These are phyloP conservation scores for Phortica okadai DNA, from an alignment of 2,888 invertebrate species.

Conservation along the genomic window DNA sequence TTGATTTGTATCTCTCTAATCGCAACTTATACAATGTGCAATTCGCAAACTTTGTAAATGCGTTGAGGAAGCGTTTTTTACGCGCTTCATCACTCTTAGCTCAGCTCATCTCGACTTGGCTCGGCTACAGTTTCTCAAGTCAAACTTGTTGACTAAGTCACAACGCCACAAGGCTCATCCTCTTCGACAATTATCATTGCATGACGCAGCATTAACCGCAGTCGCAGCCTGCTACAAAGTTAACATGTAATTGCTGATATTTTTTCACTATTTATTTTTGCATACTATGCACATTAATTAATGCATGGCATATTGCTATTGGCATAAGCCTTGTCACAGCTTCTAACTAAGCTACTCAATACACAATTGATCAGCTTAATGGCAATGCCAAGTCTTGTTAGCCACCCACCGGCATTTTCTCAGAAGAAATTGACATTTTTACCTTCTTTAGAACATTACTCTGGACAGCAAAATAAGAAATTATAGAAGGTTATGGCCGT, in stretches of 20 bases:
- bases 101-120: too few species aligned
- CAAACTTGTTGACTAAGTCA: not conserved
- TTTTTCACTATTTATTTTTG: not conserved
- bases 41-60: not conserved
- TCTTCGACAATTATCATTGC: not conserved
- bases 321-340: not conserved
- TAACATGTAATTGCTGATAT: not conserved
- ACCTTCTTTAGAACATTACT: too few species aligned
- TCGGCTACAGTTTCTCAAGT: not conserved
- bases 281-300: not conserved
- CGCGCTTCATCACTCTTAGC: too few species aligned
- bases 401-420: too few species aligned
- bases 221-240: not conserved
- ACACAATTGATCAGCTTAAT: too few species aligned
- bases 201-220: conserved; percentile 6
- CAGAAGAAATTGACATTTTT: too few species aligned
- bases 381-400: too few species aligned
- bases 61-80: not conserved
- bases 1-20: conserved; percentile 20
- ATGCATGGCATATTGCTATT: too few species aligned
- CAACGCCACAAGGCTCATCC: not conserved
- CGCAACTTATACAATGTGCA: conserved; percentile 19
- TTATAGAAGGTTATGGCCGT: too few species aligned
- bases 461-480: too few species aligned
- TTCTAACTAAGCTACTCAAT: not conserved